These are phyloP conservation scores for Rutpela maculata DNA, from an alignment of 2,888 invertebrate genomes.

Conservation along the genomic window DNA sequence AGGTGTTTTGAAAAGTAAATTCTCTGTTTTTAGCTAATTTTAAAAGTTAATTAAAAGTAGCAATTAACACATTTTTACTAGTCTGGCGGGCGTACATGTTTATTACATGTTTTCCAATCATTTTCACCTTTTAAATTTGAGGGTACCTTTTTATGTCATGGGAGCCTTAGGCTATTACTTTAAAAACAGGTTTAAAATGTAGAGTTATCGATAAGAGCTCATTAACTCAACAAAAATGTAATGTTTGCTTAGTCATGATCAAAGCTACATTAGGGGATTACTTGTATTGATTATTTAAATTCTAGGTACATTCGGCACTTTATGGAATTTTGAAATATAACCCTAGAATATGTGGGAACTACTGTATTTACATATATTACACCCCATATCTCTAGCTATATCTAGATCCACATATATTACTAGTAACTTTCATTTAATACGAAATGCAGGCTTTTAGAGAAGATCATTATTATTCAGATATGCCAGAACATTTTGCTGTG, in stretches of 20 bases:
- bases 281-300: slow-evolving; percentile 2
- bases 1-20: too few species aligned
- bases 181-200: too few species aligned
- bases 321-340: slow-evolving; percentile 1
- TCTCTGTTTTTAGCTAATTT: too few species aligned
- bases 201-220: neutral
- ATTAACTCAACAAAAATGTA: neutral
- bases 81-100: too few species aligned
- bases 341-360: neutral
- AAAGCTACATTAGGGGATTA: neutral
- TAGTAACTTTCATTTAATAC: slow-evolving; percentile 7
- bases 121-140: too few species aligned
- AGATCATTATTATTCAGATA: slow-evolving; percentile 17
- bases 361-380: slow-evolving; percentile 12
- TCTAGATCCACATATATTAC: neutral
- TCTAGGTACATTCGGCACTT: neutral
- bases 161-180: too few species aligned
- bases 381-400: too few species aligned
- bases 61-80: too few species aligned
- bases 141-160: too few species aligned
- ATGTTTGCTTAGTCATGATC: neutral
- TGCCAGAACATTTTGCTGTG: slow-evolving; percentile 12
- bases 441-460: neutral
- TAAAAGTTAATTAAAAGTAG: too few species aligned
- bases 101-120: too few species aligned